phyloP scores from a whole-genome alignment of 2,113 vertebrate genomes.

The Pampusana beccarii region DNA sequence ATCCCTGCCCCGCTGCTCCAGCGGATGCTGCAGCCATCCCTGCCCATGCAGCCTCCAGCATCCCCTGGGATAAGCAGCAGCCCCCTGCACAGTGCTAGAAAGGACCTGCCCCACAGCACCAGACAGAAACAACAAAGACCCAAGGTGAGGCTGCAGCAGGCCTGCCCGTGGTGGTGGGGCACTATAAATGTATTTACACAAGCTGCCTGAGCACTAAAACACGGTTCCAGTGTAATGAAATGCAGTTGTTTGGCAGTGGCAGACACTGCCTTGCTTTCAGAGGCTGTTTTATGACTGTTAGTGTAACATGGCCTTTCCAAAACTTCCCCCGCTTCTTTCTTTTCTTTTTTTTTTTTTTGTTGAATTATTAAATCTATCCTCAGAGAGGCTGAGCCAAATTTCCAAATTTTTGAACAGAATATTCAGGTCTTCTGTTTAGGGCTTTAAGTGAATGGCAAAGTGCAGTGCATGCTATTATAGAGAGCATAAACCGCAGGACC shows the following conservation, averaged over 20 bases:
- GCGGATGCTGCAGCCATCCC: accelerated
- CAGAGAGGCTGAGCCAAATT: not conserved
- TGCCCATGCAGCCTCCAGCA: accelerated
- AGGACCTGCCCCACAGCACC: not conserved
- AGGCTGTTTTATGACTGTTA: not conserved
- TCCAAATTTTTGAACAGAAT: not conserved
- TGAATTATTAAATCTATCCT: not conserved
- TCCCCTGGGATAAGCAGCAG: not conserved
- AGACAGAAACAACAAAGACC: not conserved
- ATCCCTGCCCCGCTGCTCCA: not conserved
- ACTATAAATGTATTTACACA: not conserved
- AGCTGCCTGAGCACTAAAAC: not conserved
- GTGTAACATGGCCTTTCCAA: not conserved
- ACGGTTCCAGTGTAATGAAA: not conserved
- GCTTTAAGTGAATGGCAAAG: not conserved
- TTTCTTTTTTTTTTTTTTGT: not conserved
- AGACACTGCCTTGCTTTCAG: not conserved
- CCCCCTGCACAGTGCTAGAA: not conserved
- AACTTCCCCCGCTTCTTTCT: not conserved
- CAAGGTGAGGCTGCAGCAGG: not conserved
- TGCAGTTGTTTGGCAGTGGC: not conserved
- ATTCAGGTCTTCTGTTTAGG: not conserved
- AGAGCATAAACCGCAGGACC: not conserved
- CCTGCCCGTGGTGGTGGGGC: accelerated
- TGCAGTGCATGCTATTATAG: not conserved